Conservation (phyloP, 2,888 invertebrate species). For the Eilema depressum region DNA sequence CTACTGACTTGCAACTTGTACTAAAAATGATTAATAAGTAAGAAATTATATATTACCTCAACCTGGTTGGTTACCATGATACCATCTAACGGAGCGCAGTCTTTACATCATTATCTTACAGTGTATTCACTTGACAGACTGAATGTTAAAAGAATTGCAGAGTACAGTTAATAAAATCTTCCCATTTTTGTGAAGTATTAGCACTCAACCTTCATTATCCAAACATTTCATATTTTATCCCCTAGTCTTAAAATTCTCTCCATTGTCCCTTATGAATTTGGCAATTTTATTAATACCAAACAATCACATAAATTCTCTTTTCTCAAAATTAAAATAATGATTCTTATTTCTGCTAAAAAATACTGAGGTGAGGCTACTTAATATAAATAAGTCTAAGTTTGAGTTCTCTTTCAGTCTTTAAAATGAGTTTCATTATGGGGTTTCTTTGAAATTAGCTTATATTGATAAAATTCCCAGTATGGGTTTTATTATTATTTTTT, state of each 20-base stretch:
- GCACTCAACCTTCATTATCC: not conserved
- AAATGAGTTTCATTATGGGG: too few species aligned
- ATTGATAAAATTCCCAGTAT: not conserved
- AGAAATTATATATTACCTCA: conserved; percentile 39
- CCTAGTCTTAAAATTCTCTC: too few species aligned
- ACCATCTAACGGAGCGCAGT: not conserved
- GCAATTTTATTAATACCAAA: too few species aligned
- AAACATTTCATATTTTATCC: not conserved
- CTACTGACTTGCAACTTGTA: conserved; percentile 88
- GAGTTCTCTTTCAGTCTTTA: too few species aligned
- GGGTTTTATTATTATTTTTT: not conserved
- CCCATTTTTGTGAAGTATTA: not conserved
- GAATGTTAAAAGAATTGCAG: not conserved
- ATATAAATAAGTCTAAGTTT: not conserved
- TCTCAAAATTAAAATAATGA: not conserved
- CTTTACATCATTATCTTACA: not conserved
- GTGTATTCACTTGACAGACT: not conserved
- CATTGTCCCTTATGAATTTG: not conserved
- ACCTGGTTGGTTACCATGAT: not conserved
- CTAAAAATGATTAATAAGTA: conserved; percentile 91
- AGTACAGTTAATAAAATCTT: not conserved
- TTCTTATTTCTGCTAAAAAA: not conserved
- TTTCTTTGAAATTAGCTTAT: not conserved
- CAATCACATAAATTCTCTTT: not conserved
- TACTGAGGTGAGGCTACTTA: not conserved